Conservation (phyloP, 2,797 vertebrate species). For the Gallirallus australis region DNA sequence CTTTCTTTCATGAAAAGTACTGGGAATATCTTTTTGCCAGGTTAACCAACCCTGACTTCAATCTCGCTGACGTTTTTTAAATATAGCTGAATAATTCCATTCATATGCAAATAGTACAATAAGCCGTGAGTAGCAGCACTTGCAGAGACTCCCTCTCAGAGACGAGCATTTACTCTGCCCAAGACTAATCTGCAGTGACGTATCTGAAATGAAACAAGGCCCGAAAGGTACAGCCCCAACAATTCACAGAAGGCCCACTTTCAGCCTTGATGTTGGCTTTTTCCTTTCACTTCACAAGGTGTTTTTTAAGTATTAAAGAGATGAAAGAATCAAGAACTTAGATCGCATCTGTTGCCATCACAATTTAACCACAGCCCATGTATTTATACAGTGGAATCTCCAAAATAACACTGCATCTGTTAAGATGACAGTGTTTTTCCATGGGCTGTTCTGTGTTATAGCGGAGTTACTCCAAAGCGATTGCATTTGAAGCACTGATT, state of each 20-base stretch:
- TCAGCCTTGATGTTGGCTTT: background rate
- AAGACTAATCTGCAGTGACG: background rate
- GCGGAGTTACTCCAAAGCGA: background rate
- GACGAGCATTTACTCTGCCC: background rate
- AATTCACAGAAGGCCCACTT: background rate
- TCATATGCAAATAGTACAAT: constrained; percentile 35
- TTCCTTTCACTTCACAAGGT: background rate
- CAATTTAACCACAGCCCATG: constrained; percentile 59
- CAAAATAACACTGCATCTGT: constrained; percentile 71
- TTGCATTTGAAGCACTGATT: constrained; percentile 52
- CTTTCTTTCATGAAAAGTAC: constrained; percentile 19
- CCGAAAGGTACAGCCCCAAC: background rate
- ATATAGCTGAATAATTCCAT: constrained; percentile 24
- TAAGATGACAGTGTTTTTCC: constrained; percentile 66
- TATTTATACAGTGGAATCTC: constrained; percentile 70
- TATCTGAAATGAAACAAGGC: background rate
- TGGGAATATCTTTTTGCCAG: constrained; percentile 25
- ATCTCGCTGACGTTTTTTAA: constrained; percentile 17
- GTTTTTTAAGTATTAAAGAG: constrained; percentile 59
- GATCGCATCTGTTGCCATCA: constrained; percentile 64
- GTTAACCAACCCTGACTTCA: constrained; percentile 38
- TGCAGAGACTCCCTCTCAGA: background rate
- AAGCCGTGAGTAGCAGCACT: constrained; percentile 14
- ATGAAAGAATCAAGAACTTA: background rate
- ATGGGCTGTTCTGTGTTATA: constrained; percentile 11